Evolutionary conservation across 1,140 invertebrate genomes (phyloP), one percentile per base, ranked within the genome.

Genomic region (Cotesia chilonis): DNA sequence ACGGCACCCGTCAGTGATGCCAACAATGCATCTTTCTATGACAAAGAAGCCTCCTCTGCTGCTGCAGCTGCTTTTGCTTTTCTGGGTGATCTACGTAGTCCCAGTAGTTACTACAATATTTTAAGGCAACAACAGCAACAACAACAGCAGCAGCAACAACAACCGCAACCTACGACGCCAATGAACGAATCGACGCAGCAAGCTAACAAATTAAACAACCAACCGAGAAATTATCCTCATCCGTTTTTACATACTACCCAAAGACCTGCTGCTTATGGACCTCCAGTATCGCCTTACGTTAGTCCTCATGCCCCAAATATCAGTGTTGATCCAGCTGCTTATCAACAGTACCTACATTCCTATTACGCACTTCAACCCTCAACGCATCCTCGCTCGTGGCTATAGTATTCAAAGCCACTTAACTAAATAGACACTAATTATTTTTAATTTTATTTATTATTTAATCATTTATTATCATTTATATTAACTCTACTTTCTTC

Each of bases 331-430:
- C 84, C 84, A 9, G 77, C 85, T 4, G 83, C 83, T 41, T 86
- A 86, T 72, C 85, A 87, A 71, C 85, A 86, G 60, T 87, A 86
- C 66, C 68, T 86, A 59, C 85, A 86, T 75, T 86, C 85, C 38
- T 74, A 85, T 17, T 87, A 87, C 35, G 82, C 84, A 20, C 77
- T 87, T 54, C 83, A 82, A 68, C 82, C 82, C 67, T 78, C 81
- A 12, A 81, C 83, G 1, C 85, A 85, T 74, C 84, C 84, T 78
- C 85, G 84, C 52, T 80, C 85, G 59, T 87, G 85, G 85, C 83
- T 86, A 65, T 87, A 86, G 84, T 82, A 77, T 69, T 65, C 76
- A 70, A 76, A 73, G 70, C 61, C 38, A 64, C 41, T 47, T 5
- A 47, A 47, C 10, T 47, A 47, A 47, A 47, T 47, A 64, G 38